Base-by-base conservation (phyloP, 1,140 invertebrate genomes). In the Heliconius himera region DNA sequence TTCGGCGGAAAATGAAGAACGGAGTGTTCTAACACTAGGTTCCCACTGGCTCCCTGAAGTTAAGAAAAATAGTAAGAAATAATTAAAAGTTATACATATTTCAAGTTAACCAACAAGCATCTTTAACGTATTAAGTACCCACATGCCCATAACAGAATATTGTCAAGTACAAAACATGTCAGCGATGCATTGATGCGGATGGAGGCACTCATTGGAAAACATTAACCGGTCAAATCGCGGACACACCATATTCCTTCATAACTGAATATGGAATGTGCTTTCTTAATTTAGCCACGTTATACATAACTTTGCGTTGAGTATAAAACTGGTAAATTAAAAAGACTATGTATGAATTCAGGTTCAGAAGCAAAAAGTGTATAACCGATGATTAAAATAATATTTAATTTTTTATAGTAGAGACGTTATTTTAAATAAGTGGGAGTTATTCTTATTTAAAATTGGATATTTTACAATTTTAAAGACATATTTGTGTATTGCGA, bases 131-230 rank as follows among this genome's bases (percentile, higher is more conserved):
- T 49, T 29, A 74, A 60, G 74, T 76, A 76, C 77, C 80, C 80
- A 84, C 76, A 83, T 84, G 78, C 75, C 74, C 81, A 76, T 81
- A 82, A 87, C 81, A 73, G 76, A 83, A 77, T 77, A 87, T 88
- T 89, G 87, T 89, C 86, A 87, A 87, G 86, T 87, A 86, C 84
- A 86, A 84, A 88, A 90, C 84, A 90, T 90, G 90, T 90, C 87
- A 87, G 76, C 84, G 81, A 82, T 71, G 88, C 87, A 89, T 88
- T 90, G 86, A 85, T 84, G 85, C 89, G 87, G 83, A 88, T 81
- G 82, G 74, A 83, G 84, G 85, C 89, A 90, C 87, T 89, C 89
- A 84, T 81, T 81, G 84, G 87, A 90, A 90, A 22, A 70, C 84
- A 81, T 81, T 82, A 87, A 54, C 77, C 84, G 51, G 73, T 78